Percentiles rank a stretch among this genome's conserved stretches.
Conservation (phyloP, 1,140 invertebrate species). For the Neocloeon triangulifer region DNA sequence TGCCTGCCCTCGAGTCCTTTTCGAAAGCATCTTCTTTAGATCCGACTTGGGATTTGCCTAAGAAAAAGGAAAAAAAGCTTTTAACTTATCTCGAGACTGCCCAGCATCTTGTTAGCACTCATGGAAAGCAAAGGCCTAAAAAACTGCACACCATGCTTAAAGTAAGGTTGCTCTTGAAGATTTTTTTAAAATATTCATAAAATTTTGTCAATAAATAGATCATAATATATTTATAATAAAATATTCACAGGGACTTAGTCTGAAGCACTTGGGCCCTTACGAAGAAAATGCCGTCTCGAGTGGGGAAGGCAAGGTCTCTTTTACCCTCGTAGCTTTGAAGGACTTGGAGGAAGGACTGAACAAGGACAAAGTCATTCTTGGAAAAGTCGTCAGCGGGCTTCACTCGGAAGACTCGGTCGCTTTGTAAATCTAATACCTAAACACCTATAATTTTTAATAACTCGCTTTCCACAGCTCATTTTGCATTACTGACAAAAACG, state of each 20-base stretch:
- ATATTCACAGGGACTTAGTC: slow-evolving; percentile 22
- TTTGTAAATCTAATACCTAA: slow-evolving; percentile 37
- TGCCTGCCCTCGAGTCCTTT: slow-evolving; percentile 43
- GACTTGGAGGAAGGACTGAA: slow-evolving; percentile 32
- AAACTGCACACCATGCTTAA: slow-evolving; percentile 38
- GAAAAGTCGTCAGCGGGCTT: slow-evolving; percentile 61
- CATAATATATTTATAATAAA: slow-evolving; percentile 6
- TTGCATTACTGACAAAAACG: slow-evolving; percentile 50
- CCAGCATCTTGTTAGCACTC: slow-evolving; percentile 32
- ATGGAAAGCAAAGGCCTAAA: slow-evolving; percentile 54
- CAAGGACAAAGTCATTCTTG: slow-evolving; percentile 41
- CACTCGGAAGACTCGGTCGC: slow-evolving; percentile 48
- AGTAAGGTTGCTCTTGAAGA: no score
- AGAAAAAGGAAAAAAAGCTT: slow-evolving; percentile 32
- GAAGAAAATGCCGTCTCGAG: no score
- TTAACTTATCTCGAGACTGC: slow-evolving; percentile 41
- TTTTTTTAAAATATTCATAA: no score
- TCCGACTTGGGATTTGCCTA: slow-evolving; percentile 47
- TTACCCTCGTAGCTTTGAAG: no score
- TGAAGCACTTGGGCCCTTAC: slow-evolving; percentile 35
- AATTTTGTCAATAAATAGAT: no score
- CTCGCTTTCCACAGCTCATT: slow-evolving; percentile 39
- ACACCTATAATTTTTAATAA: neutral
- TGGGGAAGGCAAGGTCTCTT: no score
- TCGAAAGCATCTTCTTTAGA: slow-evolving; percentile 37